A percentile compares a stretch with the other conserved stretches of the same genome.
phyloP scores from a whole-genome alignment of 2,888 invertebrate species.

The Nemoura dubitans region DNA sequence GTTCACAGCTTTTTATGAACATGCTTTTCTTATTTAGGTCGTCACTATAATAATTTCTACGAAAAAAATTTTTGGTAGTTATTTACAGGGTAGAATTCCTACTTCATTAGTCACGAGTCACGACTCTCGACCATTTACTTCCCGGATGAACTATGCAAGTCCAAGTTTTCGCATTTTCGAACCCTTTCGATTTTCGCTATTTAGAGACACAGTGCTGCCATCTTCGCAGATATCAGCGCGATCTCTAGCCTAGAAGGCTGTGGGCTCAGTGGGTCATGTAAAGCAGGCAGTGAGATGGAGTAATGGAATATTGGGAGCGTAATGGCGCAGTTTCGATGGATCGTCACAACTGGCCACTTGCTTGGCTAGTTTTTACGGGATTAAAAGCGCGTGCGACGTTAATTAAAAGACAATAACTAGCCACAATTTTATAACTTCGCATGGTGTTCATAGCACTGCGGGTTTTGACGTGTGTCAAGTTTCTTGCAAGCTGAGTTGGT shows the following conservation, averaged over 20 bases:
- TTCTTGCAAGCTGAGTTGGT: neutral
- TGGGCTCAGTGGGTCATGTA: neutral
- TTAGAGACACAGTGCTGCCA: neutral
- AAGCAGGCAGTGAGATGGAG: neutral
- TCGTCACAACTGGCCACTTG: neutral
- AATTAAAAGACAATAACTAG: neutral
- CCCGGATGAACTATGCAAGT: no score
- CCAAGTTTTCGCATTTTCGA: neutral
- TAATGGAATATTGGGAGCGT: neutral
- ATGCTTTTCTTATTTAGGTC: no score
- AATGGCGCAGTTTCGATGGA: neutral
- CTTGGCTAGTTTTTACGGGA: neutral
- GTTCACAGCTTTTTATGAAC: no score
- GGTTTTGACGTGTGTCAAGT: neutral
- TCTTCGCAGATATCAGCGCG: neutral
- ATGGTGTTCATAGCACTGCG: neutral
- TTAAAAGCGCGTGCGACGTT: neutral
- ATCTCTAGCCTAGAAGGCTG: neutral
- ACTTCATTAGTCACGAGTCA: no score
- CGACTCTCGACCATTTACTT: no score
- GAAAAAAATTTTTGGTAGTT: no score
- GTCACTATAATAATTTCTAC: no score
- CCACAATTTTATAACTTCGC: neutral
- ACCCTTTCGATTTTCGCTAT: neutral
- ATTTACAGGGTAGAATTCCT: no score